phyloP scores from a whole-genome alignment of 2,888 invertebrate genomes.

The Carcina quercana region DNA sequence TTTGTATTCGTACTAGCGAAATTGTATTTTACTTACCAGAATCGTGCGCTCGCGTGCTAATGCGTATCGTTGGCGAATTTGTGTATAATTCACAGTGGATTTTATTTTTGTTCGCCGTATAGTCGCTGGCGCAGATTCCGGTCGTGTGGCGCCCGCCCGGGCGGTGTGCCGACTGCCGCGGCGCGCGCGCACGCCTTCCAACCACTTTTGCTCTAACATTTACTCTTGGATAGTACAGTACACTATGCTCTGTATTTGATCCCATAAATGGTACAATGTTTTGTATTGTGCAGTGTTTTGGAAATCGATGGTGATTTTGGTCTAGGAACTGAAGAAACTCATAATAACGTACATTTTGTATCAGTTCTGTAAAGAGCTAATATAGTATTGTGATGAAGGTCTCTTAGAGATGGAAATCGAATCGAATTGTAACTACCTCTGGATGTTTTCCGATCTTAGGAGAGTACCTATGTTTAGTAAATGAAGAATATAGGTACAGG shows the following conservation, averaged over 20 bases:
- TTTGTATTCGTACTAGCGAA: not conserved
- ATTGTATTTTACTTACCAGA: constrained; percentile 51
- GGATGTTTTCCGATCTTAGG: no score
- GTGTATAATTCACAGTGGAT: constrained; percentile 59
- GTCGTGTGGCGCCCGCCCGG: constrained; percentile 75
- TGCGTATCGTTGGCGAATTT: constrained; percentile 43
- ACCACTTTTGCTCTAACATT: no score
- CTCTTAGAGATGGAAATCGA: no score
- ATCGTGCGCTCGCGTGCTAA: constrained; percentile 59
- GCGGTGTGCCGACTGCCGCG: constrained; percentile 68
- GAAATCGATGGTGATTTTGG: not conserved
- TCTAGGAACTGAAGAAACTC: no score
- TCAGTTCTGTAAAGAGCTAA: no score
- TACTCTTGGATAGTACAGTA: not conserved
- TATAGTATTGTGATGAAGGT: no score
- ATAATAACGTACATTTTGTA: no score
- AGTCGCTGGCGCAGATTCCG: constrained; percentile 67
- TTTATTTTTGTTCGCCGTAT: constrained; percentile 47
- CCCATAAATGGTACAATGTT: not conserved
- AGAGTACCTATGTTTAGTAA: no score
- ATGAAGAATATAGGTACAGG: no score
- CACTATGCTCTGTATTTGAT: no score
- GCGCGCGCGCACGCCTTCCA: constrained; percentile 23
- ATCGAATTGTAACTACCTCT: no score
- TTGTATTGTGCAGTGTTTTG: not conserved